phyloP scores from a whole-genome alignment of 2,113 vertebrate species.

The Helogale parvula region DNA sequence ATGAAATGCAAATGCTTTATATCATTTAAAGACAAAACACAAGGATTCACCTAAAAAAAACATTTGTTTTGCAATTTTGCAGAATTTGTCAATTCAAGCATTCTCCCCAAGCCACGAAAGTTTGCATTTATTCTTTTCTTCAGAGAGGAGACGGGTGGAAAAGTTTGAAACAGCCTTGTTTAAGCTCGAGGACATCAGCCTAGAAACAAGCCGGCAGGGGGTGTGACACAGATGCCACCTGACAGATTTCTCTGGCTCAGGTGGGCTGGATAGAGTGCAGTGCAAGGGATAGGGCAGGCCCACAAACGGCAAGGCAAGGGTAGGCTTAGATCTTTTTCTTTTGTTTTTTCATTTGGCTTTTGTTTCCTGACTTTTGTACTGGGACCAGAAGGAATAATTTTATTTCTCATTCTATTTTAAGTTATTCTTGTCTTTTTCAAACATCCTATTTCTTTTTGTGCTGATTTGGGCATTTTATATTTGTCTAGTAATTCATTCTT shows the following conservation, averaged over 20 bases:
- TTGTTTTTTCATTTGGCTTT: neutral
- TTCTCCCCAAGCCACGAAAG: neutral
- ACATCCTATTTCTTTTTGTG: neutral
- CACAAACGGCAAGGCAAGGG: neutral
- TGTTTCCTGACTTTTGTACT: neutral
- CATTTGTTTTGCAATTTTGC: neutral
- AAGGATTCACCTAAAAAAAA: neutral
- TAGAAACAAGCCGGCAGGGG: neutral
- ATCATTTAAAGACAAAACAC: neutral
- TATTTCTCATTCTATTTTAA: neutral
- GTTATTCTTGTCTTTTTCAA: neutral
- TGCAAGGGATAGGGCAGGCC: no score
- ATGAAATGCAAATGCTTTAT: neutral
- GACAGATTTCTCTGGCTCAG: neutral
- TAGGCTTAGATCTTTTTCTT: neutral
- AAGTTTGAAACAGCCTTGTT: neutral
- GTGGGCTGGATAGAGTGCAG: rapidly evolving
- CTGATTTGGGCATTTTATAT: neutral
- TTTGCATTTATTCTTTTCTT: neutral
- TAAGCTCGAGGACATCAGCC: neutral
- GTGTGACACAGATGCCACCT: neutral
- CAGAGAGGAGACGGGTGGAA: neutral
- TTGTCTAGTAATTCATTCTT: neutral
- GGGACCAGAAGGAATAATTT: neutral
- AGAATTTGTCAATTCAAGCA: neutral